These are phyloP conservation scores for Cryptotis parvus DNA, from an alignment of 2,113 vertebrate genomes.

Conservation along the genomic window DNA sequence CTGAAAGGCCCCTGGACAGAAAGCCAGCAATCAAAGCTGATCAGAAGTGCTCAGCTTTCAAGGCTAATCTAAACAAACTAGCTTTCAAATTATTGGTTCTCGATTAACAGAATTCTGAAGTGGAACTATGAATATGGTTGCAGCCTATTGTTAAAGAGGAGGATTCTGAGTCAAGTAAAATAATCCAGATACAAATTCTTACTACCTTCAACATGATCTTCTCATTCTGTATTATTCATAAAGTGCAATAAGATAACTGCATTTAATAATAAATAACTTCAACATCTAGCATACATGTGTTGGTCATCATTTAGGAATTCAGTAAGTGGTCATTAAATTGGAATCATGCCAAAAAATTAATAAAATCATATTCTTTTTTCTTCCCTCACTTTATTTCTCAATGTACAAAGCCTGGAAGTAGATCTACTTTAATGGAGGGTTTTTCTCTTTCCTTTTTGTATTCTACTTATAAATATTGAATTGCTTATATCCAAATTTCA, in stretches of 20 bases:
- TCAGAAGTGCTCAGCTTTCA: background rate
- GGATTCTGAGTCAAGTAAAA: background rate
- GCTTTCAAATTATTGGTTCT: background rate
- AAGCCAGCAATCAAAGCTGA: background rate
- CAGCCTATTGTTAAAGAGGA: background rate
- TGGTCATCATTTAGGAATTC: too few relatives aligned
- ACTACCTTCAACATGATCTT: background rate
- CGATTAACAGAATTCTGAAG: background rate
- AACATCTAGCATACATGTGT: background rate
- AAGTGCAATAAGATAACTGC: background rate
- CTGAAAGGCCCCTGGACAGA: background rate
- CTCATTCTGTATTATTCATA: background rate
- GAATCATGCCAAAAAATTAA: background rate
- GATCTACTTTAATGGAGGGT: background rate
- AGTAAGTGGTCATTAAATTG: background rate
- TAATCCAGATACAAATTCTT: background rate
- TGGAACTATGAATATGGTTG: background rate
- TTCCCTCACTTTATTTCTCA: background rate
- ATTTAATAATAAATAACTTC: constrained; percentile 1
- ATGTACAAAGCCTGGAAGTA: background rate
- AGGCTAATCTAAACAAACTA: background rate
- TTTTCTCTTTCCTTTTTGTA: background rate
- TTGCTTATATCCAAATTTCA: constrained; percentile 22
- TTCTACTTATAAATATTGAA: background rate
- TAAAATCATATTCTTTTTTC: background rate